These are phyloP conservation scores for Watersipora subatra DNA, from an alignment of 1,140 invertebrate species.

Conservation along the genomic window DNA sequence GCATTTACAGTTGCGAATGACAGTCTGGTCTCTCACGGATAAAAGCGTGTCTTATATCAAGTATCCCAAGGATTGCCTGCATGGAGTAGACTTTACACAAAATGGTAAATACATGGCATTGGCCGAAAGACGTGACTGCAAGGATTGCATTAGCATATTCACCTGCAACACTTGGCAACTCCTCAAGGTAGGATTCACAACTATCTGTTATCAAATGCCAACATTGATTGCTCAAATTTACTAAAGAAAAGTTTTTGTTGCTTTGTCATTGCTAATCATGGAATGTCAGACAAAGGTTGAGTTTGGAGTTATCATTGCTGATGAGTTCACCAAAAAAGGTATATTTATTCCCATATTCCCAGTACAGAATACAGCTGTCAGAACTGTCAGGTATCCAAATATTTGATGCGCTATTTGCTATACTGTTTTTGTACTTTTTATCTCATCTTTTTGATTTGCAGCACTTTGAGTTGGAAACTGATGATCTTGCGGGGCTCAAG, in stretches of 20 bases:
- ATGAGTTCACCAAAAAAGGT: too few relatives aligned
- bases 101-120: slow-evolving; percentile 42
- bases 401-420: too few relatives aligned
- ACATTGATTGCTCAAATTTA: too few relatives aligned
- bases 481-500: slow-evolving; percentile 35
- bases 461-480: slow-evolving; percentile 40
- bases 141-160: slow-evolving; percentile 43
- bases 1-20: slow-evolving; percentile 36
- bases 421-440: too few relatives aligned
- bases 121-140: slow-evolving; percentile 42
- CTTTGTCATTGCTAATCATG: too few relatives aligned
- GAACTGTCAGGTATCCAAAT: too few relatives aligned
- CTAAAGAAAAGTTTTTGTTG: too few relatives aligned
- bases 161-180: slow-evolving; percentile 39
- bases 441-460: slow-evolving; percentile 17
- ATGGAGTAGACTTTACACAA: slow-evolving; percentile 34
- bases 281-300: too few relatives aligned
- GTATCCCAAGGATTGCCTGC: slow-evolving; percentile 40
- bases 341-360: too few relatives aligned
- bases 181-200: slow-evolving; percentile 29
- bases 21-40: slow-evolving; percentile 43
- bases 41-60: slow-evolving; percentile 43
- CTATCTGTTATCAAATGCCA: neutral
- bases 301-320: too few relatives aligned
- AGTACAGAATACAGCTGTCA: too few relatives aligned